These are phyloP conservation scores for Parapsyche elsis DNA, from an alignment of 1,140 invertebrate species.

Conservation along the genomic window DNA sequence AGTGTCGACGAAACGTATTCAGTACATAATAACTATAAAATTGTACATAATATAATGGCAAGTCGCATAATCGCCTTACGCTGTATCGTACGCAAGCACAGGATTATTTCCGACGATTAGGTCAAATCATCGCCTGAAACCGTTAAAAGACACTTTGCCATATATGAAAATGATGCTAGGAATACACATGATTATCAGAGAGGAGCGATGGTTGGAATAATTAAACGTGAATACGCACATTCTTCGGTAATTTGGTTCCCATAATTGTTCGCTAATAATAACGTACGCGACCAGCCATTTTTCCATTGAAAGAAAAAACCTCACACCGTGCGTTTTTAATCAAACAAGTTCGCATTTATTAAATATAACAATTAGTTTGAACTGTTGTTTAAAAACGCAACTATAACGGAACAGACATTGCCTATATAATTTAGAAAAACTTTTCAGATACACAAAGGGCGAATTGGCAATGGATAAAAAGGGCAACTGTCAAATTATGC, in stretches of 20 bases:
- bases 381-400: constrained; percentile 9
- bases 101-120: not conserved
- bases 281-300: not conserved
- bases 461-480: no score
- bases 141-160: not conserved
- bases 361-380: constrained; percentile 30
- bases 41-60: not conserved
- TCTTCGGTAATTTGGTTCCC: constrained; percentile 9
- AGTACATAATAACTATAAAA: not conserved
- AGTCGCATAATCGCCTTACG: not conserved
- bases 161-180: not conserved
- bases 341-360: constrained; percentile 34
- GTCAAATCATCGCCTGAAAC: not conserved
- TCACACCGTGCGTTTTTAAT: constrained; percentile 14
- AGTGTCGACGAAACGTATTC: not conserved
- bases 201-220: not conserved
- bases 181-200: constrained; percentile 20
- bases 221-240: constrained; percentile 39
- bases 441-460: no score
- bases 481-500: no score
- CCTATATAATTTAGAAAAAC: no score
- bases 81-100: not conserved
- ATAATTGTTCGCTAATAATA: constrained; percentile 25
- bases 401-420: not conserved
- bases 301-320: constrained; percentile 23